Evolutionary conservation across 2,113 vertebrate species (phyloP), one percentile per base, ranked within the genome.

Genomic region (Scytalopus superciliaris): DNA sequence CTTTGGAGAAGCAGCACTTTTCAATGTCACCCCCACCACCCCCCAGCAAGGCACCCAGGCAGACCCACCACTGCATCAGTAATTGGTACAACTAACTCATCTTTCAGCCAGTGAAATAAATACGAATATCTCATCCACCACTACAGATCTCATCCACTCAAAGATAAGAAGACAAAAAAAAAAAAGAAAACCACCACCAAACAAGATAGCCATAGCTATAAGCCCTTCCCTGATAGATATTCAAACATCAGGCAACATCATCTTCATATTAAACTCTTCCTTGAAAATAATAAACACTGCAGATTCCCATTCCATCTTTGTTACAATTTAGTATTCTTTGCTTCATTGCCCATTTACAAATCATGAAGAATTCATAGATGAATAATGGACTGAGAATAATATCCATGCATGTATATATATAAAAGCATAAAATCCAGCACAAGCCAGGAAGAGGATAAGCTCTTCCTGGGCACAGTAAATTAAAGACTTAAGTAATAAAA

Each of bases 341-440:
- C 78, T 85, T 85, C 82, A 62, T 76, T 28, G 27, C 40, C 45
- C 67, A 80, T 77, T 95, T 83, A 77, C 63, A 96, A 87, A 75
- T 92, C 74, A 91, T 73, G 66, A 94, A 89, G 80, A 94, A 93
- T 64, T 93, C 80, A 92, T 68, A 87, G 45, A 83, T 50, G 47
- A 94, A 91, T 77, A 85, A 91, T 52, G 37, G 87, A 91, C 70
- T 70, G 45, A 89, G 50, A 93, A 62, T 70, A 91, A 89, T 10
- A 64, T 9, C n/a, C 4, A 1, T n/a, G 3, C 19, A 12, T 27
- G 2, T 63, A 37, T 52, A 22, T 62, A 40, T n/a, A 88, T 12
- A 90, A 14, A 93, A 53, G 33, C 22, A 57, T 62, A 89, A 91
- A 89, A 42, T 14, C 27, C n/a, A 79, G 67, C 59, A 77, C 21